Conservation (phyloP, 2,888 invertebrate species). For the Alitta virens region DNA sequence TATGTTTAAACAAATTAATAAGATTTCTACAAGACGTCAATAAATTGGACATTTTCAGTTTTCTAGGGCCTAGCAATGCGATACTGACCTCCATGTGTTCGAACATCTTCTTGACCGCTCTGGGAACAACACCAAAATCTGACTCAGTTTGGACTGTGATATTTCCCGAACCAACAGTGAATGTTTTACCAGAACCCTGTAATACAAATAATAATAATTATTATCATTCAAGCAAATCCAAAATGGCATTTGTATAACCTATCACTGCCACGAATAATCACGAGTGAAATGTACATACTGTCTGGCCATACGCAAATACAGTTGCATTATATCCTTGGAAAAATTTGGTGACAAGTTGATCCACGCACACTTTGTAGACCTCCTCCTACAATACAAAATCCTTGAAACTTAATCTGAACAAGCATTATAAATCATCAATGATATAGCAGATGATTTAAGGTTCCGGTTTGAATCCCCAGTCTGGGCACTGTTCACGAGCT, state of each 20-base stretch:
- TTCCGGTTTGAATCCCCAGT: too few species aligned
- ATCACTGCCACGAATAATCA: neutral
- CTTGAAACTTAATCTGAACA: too few species aligned
- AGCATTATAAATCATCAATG: too few species aligned
- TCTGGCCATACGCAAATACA: constrained; percentile 93
- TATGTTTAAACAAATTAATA: too few species aligned
- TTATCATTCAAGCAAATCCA: neutral
- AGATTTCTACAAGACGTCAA: too few species aligned
- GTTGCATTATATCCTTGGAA: constrained; percentile 85
- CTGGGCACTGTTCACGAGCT: too few species aligned
- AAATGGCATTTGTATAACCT: too few species aligned
- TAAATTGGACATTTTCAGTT: too few species aligned
- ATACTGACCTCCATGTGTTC: constrained; percentile 44
- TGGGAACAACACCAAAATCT: constrained; percentile 78
- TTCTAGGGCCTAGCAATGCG: too few species aligned
- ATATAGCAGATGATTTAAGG: too few species aligned
- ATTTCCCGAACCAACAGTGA: constrained; percentile 75
- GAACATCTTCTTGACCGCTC: constrained; percentile 79
- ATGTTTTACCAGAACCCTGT: constrained; percentile 86
- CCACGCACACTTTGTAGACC: constrained; percentile 50
- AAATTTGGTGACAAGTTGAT: constrained; percentile 49
- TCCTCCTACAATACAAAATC: constrained; percentile 50
- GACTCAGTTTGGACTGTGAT: constrained; percentile 49
- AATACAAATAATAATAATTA: constrained; percentile 8
- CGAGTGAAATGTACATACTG: constrained; percentile 55